A percentile compares a stretch with the other conserved stretches of the same genome.
phyloP scores from a whole-genome alignment of 2,797 vertebrate genomes.

The Enteromius unitaeniatus region DNA sequence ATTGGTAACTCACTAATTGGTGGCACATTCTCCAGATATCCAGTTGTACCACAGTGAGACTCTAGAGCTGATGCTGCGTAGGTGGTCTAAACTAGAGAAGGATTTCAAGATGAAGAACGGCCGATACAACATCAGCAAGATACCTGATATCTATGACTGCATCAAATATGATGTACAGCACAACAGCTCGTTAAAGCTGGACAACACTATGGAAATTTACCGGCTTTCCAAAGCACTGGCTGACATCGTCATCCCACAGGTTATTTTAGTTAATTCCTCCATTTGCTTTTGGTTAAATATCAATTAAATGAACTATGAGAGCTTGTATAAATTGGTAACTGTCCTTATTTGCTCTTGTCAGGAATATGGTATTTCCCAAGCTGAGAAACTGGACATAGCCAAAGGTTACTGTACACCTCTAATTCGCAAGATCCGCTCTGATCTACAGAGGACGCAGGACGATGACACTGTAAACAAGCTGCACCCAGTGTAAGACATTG shows the following conservation, averaged over 20 bases:
- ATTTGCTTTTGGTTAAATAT: background rate
- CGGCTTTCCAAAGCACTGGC: slow-evolving; percentile 89
- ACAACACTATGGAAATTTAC: slow-evolving; percentile 89
- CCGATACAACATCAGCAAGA: slow-evolving; percentile 91
- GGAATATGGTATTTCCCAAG: slow-evolving; percentile 90
- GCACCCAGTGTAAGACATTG: slow-evolving; percentile 84
- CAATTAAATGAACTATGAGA: background rate
- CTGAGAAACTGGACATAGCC: slow-evolving; percentile 88
- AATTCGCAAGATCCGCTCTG: slow-evolving; percentile 88
- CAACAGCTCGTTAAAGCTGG: slow-evolving; percentile 86
- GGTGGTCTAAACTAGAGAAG: slow-evolving; percentile 90
- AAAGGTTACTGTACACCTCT: slow-evolving; percentile 91
- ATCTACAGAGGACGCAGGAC: slow-evolving; percentile 90
- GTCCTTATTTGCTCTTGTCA: slow-evolving; percentile 60
- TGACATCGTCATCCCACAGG: slow-evolving; percentile 92
- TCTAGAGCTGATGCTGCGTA: slow-evolving; percentile 87
- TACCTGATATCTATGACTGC: slow-evolving; percentile 91
- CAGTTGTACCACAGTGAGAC: slow-evolving; percentile 91
- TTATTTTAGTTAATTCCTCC: slow-evolving; percentile 44
- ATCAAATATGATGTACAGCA: slow-evolving; percentile 93
- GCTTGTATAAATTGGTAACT: background rate
- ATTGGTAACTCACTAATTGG: background rate
- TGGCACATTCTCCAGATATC: slow-evolving; percentile 76
- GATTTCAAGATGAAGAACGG: slow-evolving; percentile 92
- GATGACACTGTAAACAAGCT: slow-evolving; percentile 92